Conservation (phyloP, 2,888 invertebrate species). For the Sinhomidia bicolor region DNA sequence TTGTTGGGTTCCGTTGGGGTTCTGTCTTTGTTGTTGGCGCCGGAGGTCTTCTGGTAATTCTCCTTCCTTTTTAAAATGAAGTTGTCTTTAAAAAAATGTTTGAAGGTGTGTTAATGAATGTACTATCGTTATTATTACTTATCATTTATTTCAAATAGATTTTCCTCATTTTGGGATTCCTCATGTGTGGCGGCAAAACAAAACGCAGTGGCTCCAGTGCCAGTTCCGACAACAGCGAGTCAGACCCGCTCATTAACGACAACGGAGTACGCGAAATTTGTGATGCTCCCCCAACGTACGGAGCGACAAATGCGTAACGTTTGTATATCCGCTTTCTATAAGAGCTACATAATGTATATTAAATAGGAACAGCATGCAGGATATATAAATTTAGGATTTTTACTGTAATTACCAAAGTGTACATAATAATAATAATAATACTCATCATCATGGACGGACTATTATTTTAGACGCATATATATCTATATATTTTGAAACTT, state of each 20-base stretch:
- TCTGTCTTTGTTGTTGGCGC: slow-evolving; percentile 81
- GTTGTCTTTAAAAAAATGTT: neutral
- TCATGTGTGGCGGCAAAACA: slow-evolving; percentile 5
- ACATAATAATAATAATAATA: slow-evolving; percentile 65
- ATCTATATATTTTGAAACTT: slow-evolving; percentile 35
- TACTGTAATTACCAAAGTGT: slow-evolving; percentile 50
- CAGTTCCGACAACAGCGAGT: slow-evolving; percentile 54
- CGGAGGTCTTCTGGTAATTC: slow-evolving; percentile 81
- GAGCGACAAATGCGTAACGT: slow-evolving; percentile 59
- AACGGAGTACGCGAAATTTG: neutral
- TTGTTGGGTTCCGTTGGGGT: slow-evolving; percentile 80
- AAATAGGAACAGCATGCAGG: neutral
- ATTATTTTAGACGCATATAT: slow-evolving; percentile 51
- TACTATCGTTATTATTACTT: neutral
- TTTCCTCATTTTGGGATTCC: slow-evolving; percentile 47
- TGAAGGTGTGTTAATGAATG: neutral
- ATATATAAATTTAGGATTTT: slow-evolving; percentile 45
- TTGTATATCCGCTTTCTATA: neutral
- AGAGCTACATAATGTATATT: no score
- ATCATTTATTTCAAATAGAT: neutral
- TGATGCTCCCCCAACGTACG: slow-evolving; percentile 28
- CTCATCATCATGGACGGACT: slow-evolving; percentile 52
- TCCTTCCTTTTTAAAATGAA: no score
- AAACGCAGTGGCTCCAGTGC: slow-evolving; percentile 33
- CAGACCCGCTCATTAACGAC: slow-evolving; percentile 30